These are phyloP conservation scores for Drosophila teissieri DNA, from an alignment of 1,140 invertebrate species.

Conservation along the genomic window DNA sequence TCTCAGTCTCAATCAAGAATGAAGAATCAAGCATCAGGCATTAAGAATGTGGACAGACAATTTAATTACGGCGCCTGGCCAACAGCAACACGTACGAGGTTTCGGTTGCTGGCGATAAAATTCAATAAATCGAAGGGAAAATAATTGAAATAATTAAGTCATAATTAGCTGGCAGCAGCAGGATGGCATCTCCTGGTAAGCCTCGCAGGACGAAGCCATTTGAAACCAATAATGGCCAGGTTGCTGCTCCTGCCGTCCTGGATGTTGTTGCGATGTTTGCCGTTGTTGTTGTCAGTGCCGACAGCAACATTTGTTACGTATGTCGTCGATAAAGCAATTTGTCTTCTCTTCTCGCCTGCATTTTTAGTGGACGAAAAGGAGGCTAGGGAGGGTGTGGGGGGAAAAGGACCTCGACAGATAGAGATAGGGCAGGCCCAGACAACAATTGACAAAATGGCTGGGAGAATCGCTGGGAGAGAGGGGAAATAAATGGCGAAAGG, in stretches of 20 bases:
- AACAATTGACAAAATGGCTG: constrained; percentile 74
- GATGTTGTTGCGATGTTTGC: constrained; percentile 1
- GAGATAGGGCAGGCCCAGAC: constrained; percentile 54
- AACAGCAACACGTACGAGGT: constrained; percentile 36
- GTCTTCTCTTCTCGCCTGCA: constrained; percentile 79
- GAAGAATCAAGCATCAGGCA: constrained; percentile 6
- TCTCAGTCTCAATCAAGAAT: not conserved
- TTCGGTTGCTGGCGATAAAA: constrained; percentile 50
- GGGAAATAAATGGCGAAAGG: constrained; percentile 47
- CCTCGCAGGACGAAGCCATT: constrained; percentile 65
- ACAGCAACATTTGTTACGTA: constrained; percentile 83
- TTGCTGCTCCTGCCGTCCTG: constrained; percentile 31
- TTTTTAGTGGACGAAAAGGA: constrained; percentile 46
- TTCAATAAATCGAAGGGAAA: constrained; percentile 64
- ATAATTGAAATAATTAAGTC: constrained; percentile 83
- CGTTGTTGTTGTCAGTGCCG: constrained; percentile 75
- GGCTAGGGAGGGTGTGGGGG: constrained; percentile 25
- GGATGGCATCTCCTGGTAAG: constrained; percentile 14
- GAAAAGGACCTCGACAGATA: constrained; percentile 17
- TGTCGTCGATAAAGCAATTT: constrained; percentile 83
- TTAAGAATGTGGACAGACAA: constrained; percentile 7
- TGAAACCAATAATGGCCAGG: constrained; percentile 78
- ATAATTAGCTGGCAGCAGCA: constrained; percentile 66
- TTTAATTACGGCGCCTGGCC: constrained; percentile 29
- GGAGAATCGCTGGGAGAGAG: constrained; percentile 35